A percentile compares a stretch with the other conserved stretches of the same genome.
Conservation (phyloP, 2,797 vertebrate species). For the Pseudochromis fuscus region DNA sequence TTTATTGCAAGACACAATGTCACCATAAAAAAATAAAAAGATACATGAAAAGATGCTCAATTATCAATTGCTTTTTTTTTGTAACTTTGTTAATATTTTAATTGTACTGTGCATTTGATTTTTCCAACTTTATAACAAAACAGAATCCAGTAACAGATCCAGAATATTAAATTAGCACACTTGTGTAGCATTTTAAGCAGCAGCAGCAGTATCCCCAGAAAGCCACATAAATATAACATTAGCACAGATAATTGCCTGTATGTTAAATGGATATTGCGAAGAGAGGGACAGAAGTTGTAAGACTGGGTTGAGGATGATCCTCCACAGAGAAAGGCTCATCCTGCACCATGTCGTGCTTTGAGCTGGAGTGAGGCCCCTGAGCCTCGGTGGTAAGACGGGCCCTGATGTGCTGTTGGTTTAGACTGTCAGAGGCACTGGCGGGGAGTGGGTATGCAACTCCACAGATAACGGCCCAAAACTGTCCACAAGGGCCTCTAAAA, state of each 20-base stretch:
- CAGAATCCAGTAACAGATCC: conserved; percentile 3
- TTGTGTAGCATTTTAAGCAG: conserved; percentile 31
- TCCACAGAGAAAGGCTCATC: conserved; percentile 72
- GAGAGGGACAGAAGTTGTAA: conserved; percentile 57
- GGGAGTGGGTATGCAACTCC: conserved; percentile 76
- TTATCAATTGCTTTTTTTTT: not conserved
- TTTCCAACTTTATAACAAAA: too few relatives aligned
- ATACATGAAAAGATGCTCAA: conserved; percentile 3
- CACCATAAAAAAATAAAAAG: not conserved
- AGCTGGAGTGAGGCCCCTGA: conserved; percentile 65
- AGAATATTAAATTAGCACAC: conserved; percentile 31
- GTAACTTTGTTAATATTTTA: not conserved
- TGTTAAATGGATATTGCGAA: conserved; percentile 59
- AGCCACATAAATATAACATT: conserved; percentile 56
- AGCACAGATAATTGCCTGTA: conserved; percentile 54
- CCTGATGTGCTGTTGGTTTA: conserved; percentile 78
- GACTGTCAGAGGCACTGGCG: conserved; percentile 68
- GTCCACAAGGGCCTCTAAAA: conserved; percentile 83
- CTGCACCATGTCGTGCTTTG: conserved; percentile 64
- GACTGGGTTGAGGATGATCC: conserved; percentile 64
- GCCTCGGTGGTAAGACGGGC: conserved; percentile 65
- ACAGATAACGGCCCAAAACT: conserved; percentile 84
- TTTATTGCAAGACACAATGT: conserved; percentile 8
- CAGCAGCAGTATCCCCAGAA: conserved; percentile 18
- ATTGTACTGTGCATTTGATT: not conserved